These are phyloP conservation scores for Anorthoa munda DNA, from an alignment of 2,888 invertebrate species.

Conservation along the genomic window DNA sequence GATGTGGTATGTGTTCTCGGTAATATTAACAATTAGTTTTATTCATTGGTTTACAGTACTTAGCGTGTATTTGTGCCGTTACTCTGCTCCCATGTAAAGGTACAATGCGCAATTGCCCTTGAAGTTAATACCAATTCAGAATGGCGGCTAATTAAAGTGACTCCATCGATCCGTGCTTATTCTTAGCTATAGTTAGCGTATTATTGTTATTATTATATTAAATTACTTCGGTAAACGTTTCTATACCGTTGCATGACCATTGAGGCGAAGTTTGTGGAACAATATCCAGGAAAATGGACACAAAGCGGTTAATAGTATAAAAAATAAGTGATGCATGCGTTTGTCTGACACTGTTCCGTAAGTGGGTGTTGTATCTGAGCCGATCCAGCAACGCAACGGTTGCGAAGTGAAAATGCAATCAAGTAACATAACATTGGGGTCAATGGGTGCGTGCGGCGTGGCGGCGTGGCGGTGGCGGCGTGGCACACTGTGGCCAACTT, in stretches of 20 bases:
- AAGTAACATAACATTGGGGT: constrained; percentile 79
- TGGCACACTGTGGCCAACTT: constrained; percentile 40
- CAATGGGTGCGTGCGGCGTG: constrained; percentile 75
- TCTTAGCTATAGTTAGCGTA: constrained; percentile 24
- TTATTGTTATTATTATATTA: constrained; percentile 23
- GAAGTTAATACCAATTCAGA: constrained; percentile 67
- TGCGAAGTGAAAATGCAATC: constrained; percentile 82
- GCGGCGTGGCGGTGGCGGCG: constrained; percentile 28
- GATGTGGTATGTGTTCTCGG: background rate
- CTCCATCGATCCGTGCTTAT: constrained; percentile 64
- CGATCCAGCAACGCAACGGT: constrained; percentile 67
- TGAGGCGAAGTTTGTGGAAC: constrained; percentile 35
- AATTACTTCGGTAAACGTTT: constrained; percentile 23
- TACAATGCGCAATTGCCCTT: constrained; percentile 68
- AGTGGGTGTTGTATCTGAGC: constrained; percentile 57
- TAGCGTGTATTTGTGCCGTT: constrained; percentile 55
- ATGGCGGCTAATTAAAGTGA: constrained; percentile 67
- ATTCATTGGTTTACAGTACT: constrained; percentile 21
- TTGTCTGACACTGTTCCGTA: constrained; percentile 58
- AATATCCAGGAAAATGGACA: constrained; percentile 42
- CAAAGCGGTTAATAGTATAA: constrained; percentile 33
- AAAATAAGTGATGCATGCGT: constrained; percentile 52
- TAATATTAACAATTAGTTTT: constrained; percentile 4
- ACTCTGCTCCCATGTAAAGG: constrained; percentile 53
- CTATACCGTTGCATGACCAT: constrained; percentile 29